Evolutionary conservation across 2,888 invertebrate species (phyloP).

Genomic region (Diploptera punctata): DNA sequence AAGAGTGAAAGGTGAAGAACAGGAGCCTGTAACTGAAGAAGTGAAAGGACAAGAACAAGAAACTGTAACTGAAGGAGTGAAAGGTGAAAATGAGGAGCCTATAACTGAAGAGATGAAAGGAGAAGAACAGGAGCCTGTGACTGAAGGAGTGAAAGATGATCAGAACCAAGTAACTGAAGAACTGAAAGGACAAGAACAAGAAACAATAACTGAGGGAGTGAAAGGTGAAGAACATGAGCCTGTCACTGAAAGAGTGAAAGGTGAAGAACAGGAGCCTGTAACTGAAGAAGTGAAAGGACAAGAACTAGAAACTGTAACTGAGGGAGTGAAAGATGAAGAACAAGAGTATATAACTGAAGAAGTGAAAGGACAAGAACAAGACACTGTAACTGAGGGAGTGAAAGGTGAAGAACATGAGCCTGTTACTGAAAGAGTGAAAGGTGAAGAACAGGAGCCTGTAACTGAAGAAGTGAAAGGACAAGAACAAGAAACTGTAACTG

Average conservation of each 20-base stretch:
- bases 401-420: constrained; percentile 31
- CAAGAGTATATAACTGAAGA: background rate
- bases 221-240: constrained; percentile 30
- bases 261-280: constrained; percentile 16
- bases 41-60: constrained; percentile 31
- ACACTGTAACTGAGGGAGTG: constrained; percentile 14
- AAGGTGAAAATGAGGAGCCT: background rate
- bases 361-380: too few species aligned
- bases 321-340: constrained; percentile 29
- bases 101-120: background rate
- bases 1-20: constrained; percentile 35
- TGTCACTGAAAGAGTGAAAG: constrained; percentile 25
- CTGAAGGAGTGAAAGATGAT: background rate
- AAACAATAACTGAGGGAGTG: constrained; percentile 5
- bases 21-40: constrained; percentile 32
- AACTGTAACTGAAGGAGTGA: constrained; percentile 29
- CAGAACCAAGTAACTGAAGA: too few species aligned
- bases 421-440: constrained; percentile 27
- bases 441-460: constrained; percentile 18
- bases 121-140: background rate
- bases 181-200: constrained; percentile 24
- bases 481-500: constrained; percentile 22
- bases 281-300: too few species aligned
- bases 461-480: constrained; percentile 23
- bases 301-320: constrained; percentile 30